Evolutionary conservation across 2,888 invertebrate genomes (phyloP).

Genomic region (Drosophila greeni): DNA sequence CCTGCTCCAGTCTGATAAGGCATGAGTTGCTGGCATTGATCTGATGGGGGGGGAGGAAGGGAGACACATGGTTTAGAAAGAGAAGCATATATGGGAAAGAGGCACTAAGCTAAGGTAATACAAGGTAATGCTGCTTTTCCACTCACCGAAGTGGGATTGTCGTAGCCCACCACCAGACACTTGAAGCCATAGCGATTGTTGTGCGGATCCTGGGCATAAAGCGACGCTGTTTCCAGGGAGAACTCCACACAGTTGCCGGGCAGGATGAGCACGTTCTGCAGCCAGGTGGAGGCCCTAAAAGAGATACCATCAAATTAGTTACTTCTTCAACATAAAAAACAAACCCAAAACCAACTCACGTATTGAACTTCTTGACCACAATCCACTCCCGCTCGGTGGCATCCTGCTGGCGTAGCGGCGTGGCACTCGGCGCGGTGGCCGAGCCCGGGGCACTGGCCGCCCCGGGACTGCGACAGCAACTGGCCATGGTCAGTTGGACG

Average conservation of each 20-base stretch:
- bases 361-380: conserved; percentile 84
- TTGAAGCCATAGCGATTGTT: conserved; percentile 88
- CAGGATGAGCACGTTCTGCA: conserved; percentile 89
- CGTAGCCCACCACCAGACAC: conserved; percentile 89
- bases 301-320: neutral
- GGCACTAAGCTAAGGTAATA: neutral
- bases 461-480: conserved; percentile 60
- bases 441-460: conserved; percentile 9
- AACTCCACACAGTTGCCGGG: conserved; percentile 97
- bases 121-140: too few species aligned
- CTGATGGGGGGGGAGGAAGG: conserved; percentile 52
- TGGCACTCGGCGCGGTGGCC: conserved; percentile 56
- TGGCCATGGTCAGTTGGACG: conserved; percentile 66
- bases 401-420: conserved; percentile 46
- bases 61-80: conserved; percentile 2
- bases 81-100: neutral
- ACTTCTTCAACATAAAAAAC: neutral
- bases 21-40: conserved; percentile 77
- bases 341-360: conserved; percentile 67
- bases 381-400: conserved; percentile 80
- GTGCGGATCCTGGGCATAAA: conserved; percentile 94
- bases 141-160: conserved; percentile 82
- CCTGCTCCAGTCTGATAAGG: conserved; percentile 88
- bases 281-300: conserved; percentile 83
- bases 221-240: conserved; percentile 96